These are phyloP conservation scores for Goniozus legneri DNA, from an alignment of 1,140 invertebrate species.

Conservation along the genomic window DNA sequence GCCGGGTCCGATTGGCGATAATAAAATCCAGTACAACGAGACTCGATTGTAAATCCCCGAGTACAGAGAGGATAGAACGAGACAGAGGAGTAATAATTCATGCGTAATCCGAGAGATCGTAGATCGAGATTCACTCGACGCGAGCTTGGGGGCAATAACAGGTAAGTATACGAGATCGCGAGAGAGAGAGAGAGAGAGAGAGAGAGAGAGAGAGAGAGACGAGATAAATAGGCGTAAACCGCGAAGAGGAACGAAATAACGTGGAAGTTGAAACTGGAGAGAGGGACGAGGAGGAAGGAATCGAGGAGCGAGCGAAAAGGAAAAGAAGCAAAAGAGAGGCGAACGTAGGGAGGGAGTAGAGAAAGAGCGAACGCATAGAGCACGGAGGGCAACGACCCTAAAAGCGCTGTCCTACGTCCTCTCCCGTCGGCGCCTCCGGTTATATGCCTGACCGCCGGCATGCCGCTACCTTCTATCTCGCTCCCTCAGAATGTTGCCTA, in stretches of 20 bases:
- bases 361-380: slow-evolving; percentile 21
- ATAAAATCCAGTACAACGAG: too few relatives aligned
- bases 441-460: slow-evolving; percentile 14
- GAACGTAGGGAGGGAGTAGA: too few relatives aligned
- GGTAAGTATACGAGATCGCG: too few relatives aligned
- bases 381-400: slow-evolving; percentile 27
- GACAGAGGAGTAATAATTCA: too few relatives aligned
- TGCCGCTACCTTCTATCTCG: slow-evolving; percentile 1
- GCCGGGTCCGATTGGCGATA: too few relatives aligned
- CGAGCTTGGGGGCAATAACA: too few relatives aligned
- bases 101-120: too few relatives aligned
- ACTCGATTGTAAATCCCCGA: too few relatives aligned
- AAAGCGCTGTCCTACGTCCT: slow-evolving; percentile 30
- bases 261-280: not conserved
- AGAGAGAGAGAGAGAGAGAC: not conserved
- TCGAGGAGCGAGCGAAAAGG: too few relatives aligned
- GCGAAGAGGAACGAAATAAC: slow-evolving; percentile 4
- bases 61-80: too few relatives aligned
- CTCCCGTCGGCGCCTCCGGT: slow-evolving; percentile 14
- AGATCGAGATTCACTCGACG: too few relatives aligned
- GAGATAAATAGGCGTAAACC: slow-evolving; percentile 3
- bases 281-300: slow-evolving; percentile 4
- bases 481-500: not conserved
- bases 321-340: slow-evolving; percentile 1
- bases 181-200: not conserved